phyloP scores from a whole-genome alignment of 1,140 invertebrate genomes.

The Cotesia typhae region DNA sequence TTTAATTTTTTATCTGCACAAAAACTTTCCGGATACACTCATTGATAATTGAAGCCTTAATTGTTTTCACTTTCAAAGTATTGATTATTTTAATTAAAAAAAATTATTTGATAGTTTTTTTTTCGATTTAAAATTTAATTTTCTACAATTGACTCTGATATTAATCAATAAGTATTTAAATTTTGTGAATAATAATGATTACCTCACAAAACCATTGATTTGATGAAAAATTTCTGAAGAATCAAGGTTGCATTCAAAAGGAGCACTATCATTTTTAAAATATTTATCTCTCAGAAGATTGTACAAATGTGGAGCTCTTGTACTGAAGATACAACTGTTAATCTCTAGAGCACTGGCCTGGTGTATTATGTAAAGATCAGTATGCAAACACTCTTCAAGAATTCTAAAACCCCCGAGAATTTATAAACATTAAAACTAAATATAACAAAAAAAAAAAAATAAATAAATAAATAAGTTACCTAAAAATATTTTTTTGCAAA shows the following conservation, averaged over 20 bases:
- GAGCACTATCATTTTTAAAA: slow-evolving; percentile 53
- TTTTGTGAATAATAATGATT: no score
- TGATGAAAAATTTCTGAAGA: slow-evolving; percentile 57
- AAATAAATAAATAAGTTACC: slow-evolving; percentile 44
- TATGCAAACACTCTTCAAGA: slow-evolving; percentile 61
- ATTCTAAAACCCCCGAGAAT: slow-evolving; percentile 59
- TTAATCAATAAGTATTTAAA: no score
- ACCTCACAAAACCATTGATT: slow-evolving; percentile 60
- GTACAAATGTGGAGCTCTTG: slow-evolving; percentile 61
- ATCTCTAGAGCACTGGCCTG: slow-evolving; percentile 57
- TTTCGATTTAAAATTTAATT: no score
- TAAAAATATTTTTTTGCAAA: slow-evolving; percentile 55
- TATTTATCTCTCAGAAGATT: slow-evolving; percentile 51
- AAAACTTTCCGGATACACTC: no score
- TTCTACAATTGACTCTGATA: no score
- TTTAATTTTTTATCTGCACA: no score
- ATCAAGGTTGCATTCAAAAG: slow-evolving; percentile 55
- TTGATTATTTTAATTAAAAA: no score
- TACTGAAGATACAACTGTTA: slow-evolving; percentile 61
- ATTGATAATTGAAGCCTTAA: no score
- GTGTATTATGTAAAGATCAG: slow-evolving; percentile 63
- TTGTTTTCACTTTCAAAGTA: no score
- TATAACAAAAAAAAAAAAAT: no score
- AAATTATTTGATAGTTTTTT: no score
- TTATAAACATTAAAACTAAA: background rate